These are phyloP conservation scores for Trissolcus japonicus DNA, from an alignment of 2,888 invertebrate genomes.

Conservation along the genomic window DNA sequence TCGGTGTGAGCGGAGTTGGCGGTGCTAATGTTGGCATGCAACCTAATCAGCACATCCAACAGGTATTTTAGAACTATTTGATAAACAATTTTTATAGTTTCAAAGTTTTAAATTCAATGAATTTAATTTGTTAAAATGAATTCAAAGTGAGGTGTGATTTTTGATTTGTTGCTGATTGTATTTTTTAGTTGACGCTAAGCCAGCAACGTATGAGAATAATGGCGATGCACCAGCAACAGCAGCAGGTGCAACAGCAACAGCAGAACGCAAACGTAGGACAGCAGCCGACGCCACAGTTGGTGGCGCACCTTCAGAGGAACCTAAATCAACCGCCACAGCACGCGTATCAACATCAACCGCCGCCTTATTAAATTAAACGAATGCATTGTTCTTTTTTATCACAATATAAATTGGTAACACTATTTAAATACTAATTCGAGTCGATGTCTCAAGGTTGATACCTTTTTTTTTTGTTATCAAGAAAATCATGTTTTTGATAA, in stretches of 20 bases:
- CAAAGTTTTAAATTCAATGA: too few species aligned
- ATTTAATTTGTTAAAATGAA: too few species aligned
- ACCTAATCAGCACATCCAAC: conserved; percentile 81
- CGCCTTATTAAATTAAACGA: conserved; percentile 76
- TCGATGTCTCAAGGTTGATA: too few species aligned
- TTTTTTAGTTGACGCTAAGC: conserved; percentile 69
- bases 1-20: conserved; percentile 71
- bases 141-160: not conserved
- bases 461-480: too few species aligned
- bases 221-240: conserved; percentile 78
- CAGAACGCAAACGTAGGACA: conserved; percentile 70
- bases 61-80: too few species aligned
- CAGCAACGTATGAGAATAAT: conserved; percentile 83
- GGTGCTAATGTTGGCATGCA: conserved; percentile 75
- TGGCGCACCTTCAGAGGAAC: conserved; percentile 82
- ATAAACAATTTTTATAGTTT: too few species aligned
- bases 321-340: conserved; percentile 77
- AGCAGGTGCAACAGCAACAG: conserved; percentile 77
- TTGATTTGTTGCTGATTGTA: not conserved
- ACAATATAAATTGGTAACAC: too few species aligned
- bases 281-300: conserved; percentile 81
- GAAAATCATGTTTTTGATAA: too few species aligned
- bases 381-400: too few species aligned
- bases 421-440: too few species aligned
- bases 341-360: conserved; percentile 80